phyloP scores from a whole-genome alignment of 2,888 invertebrate species.

The Andrena chrysosceles region DNA sequence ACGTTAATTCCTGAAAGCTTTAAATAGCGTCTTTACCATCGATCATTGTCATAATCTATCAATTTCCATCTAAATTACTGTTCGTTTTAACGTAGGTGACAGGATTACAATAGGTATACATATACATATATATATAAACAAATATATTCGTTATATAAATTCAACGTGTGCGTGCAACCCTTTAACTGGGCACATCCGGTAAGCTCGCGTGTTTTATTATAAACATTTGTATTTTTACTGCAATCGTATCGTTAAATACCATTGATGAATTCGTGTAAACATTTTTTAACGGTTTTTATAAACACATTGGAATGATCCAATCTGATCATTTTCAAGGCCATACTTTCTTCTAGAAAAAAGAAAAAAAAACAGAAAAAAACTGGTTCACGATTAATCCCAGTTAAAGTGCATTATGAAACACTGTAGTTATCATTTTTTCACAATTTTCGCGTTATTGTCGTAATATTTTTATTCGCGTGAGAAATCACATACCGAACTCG shows the following conservation, averaged over 20 bases:
- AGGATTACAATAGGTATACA: background rate
- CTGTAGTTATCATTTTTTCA: background rate
- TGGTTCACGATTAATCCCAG: background rate
- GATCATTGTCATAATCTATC: conserved; percentile 27
- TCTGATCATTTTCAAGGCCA: background rate
- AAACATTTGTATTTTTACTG: conserved; percentile 30
- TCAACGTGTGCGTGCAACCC: background rate
- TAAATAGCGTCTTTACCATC: conserved; percentile 8
- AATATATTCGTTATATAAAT: conserved; percentile 12
- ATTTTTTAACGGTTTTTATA: conserved; percentile 16
- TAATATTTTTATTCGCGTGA: conserved; percentile 17
- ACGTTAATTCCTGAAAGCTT: conserved; percentile 26
- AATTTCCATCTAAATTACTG: conserved; percentile 19
- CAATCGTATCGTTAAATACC: conserved; percentile 14
- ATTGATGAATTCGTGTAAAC: conserved; percentile 5
- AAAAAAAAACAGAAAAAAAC: background rate
- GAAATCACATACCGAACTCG: background rate
- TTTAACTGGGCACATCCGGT: background rate
- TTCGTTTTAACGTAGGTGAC: conserved; percentile 44
- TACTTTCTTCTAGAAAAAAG: background rate
- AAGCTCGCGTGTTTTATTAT: conserved; percentile 23
- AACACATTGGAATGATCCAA: background rate
- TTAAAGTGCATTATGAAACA: background rate
- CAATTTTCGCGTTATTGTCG: background rate
- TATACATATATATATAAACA: background rate